Evolutionary conservation across 2,113 vertebrate genomes (phyloP), one percentile per base, ranked within the genome.

Genomic region (Glaucidium brasilianum): DNA sequence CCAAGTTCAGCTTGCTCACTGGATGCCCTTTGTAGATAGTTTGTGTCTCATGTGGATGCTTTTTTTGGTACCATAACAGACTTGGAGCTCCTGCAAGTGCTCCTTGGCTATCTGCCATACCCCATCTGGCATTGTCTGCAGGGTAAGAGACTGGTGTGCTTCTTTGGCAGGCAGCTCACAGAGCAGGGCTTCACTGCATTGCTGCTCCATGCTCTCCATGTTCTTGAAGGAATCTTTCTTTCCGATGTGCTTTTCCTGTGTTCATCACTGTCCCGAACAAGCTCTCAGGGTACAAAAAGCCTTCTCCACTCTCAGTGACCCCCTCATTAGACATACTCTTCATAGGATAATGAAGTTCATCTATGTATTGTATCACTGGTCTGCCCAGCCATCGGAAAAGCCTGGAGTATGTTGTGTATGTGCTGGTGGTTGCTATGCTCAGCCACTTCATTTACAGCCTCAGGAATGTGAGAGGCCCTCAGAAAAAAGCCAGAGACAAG

Each of bases 381-480:
- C 92, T 95, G 34, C 88, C 55, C 18, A 92, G 53, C n/a, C 30
- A 30, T 6, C 20, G 12, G 5, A 66, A 73, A 47, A 67, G 60
- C 11, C 89, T 92, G 43, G 56, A 94, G 13, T 86, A 74, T 27
- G 88, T 56, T 71, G 79, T 34, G 12, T 82, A 76, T 21, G 80
- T 95, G 60, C 92, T 94, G 22, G 76, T 93, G 43, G 87, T 80
- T 41, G 76, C 79, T 71, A 55, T 81, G 60, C 19, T 97, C 78
- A 97, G 90, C 17, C 83, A 94, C 60, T 96, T 96, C 60, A 92
- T 97, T 82, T 97, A 97, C 9, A 96, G 81, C 43, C 63, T 97
- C 39, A 96, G 94, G 69, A 98, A 97, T 78, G 49, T 62, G 7
- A 68, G 82, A 82, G 62, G 81, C 92, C 67, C 93, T 96, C 64